Conservation (phyloP, 2,113 vertebrate genomes). For the Polypterus bichir region DNA sequence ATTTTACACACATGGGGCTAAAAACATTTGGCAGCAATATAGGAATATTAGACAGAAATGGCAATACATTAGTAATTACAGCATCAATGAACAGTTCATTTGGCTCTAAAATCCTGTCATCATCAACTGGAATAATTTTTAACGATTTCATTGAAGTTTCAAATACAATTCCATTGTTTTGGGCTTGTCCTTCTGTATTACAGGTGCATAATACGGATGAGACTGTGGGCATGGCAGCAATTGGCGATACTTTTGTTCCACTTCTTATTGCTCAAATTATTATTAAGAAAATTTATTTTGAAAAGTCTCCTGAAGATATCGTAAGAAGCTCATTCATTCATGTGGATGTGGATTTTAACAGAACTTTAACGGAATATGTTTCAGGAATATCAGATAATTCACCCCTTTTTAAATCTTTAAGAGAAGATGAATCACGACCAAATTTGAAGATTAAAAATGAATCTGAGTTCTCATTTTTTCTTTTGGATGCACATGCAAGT, state of each 20-base stretch:
- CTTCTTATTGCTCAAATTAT: conserved; percentile 22
- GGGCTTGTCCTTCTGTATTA: conserved; percentile 39
- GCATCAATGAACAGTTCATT: conserved; percentile 46
- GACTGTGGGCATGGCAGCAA: conserved; percentile 29
- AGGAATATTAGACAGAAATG: conserved; percentile 28
- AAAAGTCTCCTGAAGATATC: conserved; percentile 22
- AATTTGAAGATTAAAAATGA: conserved; percentile 12
- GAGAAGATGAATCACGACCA: not conserved
- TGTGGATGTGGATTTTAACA: conserved; percentile 1
- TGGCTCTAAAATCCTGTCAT: conserved; percentile 35
- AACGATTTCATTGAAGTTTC: conserved; percentile 27
- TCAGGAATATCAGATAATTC: conserved; percentile 17
- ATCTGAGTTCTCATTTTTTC: conserved; percentile 18
- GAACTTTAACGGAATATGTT: conserved; percentile 8
- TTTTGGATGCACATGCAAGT: conserved; percentile 28
- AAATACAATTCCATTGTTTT: conserved; percentile 6
- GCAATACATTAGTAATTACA: conserved; percentile 37
- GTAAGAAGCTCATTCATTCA: conserved; percentile 16
- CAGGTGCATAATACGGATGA: conserved; percentile 8
- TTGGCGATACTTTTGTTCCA: conserved; percentile 26
- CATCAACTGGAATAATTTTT: conserved; percentile 38
- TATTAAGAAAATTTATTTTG: conserved; percentile 23
- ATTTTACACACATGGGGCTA: conserved; percentile 7
- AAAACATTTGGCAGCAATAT: conserved; percentile 28
- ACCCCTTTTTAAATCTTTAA: conserved; percentile 11